These are phyloP conservation scores for Nestor notabilis DNA, from an alignment of 2,113 vertebrate species.

Conservation along the genomic window DNA sequence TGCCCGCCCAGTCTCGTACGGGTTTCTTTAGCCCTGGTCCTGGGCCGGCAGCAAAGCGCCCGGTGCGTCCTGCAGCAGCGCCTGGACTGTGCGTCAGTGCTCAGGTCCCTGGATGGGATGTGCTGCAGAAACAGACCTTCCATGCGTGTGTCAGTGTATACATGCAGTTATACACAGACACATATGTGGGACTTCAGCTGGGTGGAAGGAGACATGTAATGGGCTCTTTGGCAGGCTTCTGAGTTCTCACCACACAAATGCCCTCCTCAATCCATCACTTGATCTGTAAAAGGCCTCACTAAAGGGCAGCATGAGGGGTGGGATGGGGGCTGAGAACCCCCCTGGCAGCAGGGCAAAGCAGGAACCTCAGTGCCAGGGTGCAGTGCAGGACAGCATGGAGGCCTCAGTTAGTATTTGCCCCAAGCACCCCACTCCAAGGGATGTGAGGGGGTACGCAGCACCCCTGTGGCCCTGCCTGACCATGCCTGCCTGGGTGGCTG, in stretches of 20 bases:
- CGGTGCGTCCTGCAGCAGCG: rapidly evolving
- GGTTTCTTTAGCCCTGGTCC: rapidly evolving
- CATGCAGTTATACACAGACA: rapidly evolving
- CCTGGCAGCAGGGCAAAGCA: neutral
- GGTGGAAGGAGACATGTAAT: rapidly evolving
- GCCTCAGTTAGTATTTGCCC: neutral
- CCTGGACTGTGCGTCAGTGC: rapidly evolving
- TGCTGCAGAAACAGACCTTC: rapidly evolving
- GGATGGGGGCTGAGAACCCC: rapidly evolving
- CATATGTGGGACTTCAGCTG: rapidly evolving
- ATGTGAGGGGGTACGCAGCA: rapidly evolving
- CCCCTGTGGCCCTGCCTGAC: neutral
- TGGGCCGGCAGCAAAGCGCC: rapidly evolving
- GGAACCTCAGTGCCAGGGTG: neutral
- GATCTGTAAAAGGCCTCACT: neutral
- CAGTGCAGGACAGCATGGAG: neutral
- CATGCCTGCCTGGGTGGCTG: rapidly evolving
- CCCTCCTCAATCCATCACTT: neutral
- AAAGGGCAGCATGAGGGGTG: neutral
- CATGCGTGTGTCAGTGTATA: rapidly evolving
- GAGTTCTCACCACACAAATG: rapidly evolving
- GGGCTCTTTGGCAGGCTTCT: neutral
- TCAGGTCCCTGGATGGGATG: rapidly evolving
- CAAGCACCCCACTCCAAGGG: no score
- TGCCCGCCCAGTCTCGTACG: neutral